Conservation (phyloP, 2,888 invertebrate genomes). For the Strigamia crassipes region DNA sequence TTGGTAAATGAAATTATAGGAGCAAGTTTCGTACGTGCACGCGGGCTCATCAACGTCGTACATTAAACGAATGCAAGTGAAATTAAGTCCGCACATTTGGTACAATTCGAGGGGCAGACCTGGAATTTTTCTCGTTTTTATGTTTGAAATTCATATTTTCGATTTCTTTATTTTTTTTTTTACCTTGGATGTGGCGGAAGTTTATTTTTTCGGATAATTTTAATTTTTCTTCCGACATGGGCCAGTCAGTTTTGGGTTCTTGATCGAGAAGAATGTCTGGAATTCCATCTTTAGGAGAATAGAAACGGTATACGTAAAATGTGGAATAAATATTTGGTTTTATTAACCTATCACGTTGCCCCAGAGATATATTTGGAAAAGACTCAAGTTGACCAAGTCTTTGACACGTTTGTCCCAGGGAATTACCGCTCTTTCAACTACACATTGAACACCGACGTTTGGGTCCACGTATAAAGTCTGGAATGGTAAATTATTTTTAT, state of each 20-base stretch:
- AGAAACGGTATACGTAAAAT: neutral
- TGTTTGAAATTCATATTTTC: neutral
- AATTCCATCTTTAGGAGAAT: neutral
- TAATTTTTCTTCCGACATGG: neutral
- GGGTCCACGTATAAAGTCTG: neutral
- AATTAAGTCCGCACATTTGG: neutral
- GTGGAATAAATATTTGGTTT: neutral
- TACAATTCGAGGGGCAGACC: neutral
- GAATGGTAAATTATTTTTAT: no score
- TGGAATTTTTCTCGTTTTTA: neutral
- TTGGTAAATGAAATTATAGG: neutral
- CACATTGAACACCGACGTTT: neutral
- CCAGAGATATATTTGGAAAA: conserved; percentile 2
- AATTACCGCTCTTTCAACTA: neutral
- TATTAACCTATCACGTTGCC: neutral
- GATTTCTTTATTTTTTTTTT: neutral
- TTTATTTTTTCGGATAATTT: neutral
- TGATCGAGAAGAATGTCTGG: neutral
- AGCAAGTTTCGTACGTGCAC: neutral
- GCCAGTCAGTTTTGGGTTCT: neutral
- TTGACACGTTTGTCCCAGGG: neutral
- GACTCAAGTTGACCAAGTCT: neutral
- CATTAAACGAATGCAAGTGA: neutral
- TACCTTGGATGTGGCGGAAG: neutral
- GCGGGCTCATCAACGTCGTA: neutral